Base-by-base conservation (phyloP, 1,140 invertebrate genomes). In the Sipha flava region DNA sequence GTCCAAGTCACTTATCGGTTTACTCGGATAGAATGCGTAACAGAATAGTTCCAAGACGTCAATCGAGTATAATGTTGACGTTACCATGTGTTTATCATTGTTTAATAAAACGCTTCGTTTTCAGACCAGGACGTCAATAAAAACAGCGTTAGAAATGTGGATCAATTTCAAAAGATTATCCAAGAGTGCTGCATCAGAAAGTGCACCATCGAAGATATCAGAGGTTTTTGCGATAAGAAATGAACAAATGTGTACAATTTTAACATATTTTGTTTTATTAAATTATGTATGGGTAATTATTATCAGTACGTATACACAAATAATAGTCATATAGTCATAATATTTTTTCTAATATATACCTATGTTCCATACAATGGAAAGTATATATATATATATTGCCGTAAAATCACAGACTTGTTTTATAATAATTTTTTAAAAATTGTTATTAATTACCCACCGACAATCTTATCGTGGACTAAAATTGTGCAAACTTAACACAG, bases 341-440 rank as follows among this genome's bases (percentile, higher is more conserved):
- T 64, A 64, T 43, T 40, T 9, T 59, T 59, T n/a, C 43, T 23
- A n/a, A 29, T n/a, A 26, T 70, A 26, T 29, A 29, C 29, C n/a
- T 43, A 57, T 43, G 34, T 77, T 77, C 73, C 73, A 59, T 59
- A 75, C 54, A 75, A 75, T 75, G 72, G 72, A 77, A 31, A 18
- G 4, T 5, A 64, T 34, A 2, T 57, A 26, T 43, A 29, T 54
- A 75, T 77, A 59, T 59, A 57, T 77, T 59, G 21, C 31, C 73
- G 73, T 77, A 77, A 77, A 59, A 77, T 77, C 73, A 77, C 73
- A 77, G 73, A 77, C 73, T 57, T 23, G 73, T 77, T 77, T 77
- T 77, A 57, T 59, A 77, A 77, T 77, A 57, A 77, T 77, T 77
- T 57, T 77, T 29, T 57, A 77, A 70, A 57, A 77, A 77, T 77